A percentile compares a stretch with the other conserved stretches of the same genome.
phyloP scores from a whole-genome alignment of 37 sponge, comb jelly and placozoan species.

The Bolinopsis microptera region DNA sequence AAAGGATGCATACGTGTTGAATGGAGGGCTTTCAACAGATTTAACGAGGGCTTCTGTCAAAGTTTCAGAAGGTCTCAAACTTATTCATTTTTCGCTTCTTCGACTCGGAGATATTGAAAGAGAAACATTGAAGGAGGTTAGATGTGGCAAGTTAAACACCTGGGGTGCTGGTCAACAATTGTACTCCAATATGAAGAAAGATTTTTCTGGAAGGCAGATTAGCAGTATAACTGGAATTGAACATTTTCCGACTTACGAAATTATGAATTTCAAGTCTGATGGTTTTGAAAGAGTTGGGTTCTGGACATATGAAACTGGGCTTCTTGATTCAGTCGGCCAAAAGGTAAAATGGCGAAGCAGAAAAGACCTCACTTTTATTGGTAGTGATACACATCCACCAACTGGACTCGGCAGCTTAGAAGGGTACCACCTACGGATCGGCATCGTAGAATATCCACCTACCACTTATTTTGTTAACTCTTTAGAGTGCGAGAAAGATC shows the following conservation, averaged over 20 bases:
- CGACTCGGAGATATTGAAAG: neutral
- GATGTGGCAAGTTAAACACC: neutral
- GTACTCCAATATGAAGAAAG: neutral
- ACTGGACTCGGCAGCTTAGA: neutral
- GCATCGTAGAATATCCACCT: neutral
- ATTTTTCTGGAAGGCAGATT: neutral
- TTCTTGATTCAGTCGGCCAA: neutral
- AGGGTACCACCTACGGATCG: constrained; percentile 16
- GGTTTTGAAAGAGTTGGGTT: neutral
- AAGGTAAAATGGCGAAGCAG: neutral
- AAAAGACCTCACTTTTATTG: neutral
- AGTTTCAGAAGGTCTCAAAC: neutral
- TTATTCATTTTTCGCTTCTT: neutral
- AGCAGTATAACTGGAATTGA: neutral
- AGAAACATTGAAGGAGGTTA: neutral
- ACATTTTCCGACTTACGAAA: neutral
- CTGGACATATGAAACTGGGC: neutral
- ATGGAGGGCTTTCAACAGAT: neutral
- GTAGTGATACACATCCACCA: neutral
- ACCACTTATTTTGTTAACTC: neutral
- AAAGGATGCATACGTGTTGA: neutral
- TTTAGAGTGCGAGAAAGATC: neutral
- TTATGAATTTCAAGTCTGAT: neutral
- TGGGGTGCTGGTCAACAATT: neutral
- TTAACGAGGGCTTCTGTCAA: neutral